Base-by-base conservation (phyloP, 1,140 invertebrate genomes). In the Pteromalus puparum region DNA sequence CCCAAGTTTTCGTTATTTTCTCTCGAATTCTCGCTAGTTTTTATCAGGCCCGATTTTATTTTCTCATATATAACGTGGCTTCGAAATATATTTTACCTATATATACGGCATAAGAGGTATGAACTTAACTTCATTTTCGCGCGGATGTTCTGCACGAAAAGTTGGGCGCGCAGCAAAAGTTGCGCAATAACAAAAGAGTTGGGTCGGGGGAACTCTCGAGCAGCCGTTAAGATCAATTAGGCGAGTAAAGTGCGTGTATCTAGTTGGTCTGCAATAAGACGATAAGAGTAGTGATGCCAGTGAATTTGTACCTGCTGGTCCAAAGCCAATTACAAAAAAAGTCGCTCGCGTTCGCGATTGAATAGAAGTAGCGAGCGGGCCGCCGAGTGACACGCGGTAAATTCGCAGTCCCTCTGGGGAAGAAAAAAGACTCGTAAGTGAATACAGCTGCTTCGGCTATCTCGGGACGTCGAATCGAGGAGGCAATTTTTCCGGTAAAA, bases 161-260 rank as follows among this genome's bases (percentile, higher is more conserved):
- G 53, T 61, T 61, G 1, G 21, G 18, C 53, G 12, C 21, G 53
- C 18, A 18, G 53, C 5, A 61, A 77, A 28, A 77, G 13, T 61
- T 77, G 30, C 15, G n/a, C 28, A 77, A 61, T 30, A n/a, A 34
- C n/a, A 34, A 34, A 61, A n/a, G 6, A 61, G 53, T 61, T 18
- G 3, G 5, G 18, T n/a, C 18, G 18, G 21, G 18, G 48, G 18
- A 61, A 18, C 53, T 61, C 21, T 61, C 53, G 13, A 5, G 13
- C 53, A 61, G 53, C 61, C 30, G 77, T 80, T 42, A 70, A 46
- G n/a, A 38, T 80, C 26, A 80, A 80, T 46, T 70, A 80, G 26
- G 53, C 30, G 34, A 80, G 38, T 10, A 12, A 70, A 80, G 61
- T 70, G 68, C 30, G 30, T 78, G 12, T 1, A 26, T 53, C 26